Evolutionary conservation across 2,888 invertebrate species (phyloP), one percentile per base, ranked within the genome.

Genomic region (Melanchra persicariae): DNA sequence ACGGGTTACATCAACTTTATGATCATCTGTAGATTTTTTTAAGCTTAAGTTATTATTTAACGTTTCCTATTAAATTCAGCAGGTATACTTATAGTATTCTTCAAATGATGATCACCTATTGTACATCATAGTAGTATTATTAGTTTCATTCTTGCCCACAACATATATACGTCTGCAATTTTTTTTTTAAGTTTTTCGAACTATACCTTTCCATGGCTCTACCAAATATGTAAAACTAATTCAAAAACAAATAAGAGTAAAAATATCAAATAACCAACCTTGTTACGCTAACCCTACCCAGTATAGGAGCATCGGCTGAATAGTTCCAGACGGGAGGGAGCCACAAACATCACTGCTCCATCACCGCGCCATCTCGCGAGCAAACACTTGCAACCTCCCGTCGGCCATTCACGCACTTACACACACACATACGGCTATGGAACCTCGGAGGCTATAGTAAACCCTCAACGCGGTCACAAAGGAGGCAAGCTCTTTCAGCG

Each of bases 341-440:
- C 92, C 91, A 90, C 93, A 93, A 94, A 93, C 94, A 93, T 91
- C 89, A 88, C 85, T 87, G 89, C 88, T 89, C 90, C 90, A 90
- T 90, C 91, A 91, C 87, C 87, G 91, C 89, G 89, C 91, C 92
- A 93, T 93, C 93, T 92, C 91, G 89, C 90, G 89, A 90, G 91
- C 89, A 94, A 95, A 95, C 94, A 94, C 89, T 87, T 86, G 73
- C 87, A 84, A 85, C 85, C 82, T 60, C 74, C 80, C 61, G 73
- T 74, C 58, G 74, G 71, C 84, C 83, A 87, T 85, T 84, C 86
- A 88, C 81, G 79, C 78, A 84, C 74, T 30, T 71, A 69, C 77
- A 78, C 75, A 68, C 52, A 70, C 65, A 58, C 59, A 61, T 73
- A 74, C 15, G 7, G 19, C 22, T 45, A n/a, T n/a, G n/a, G 17